Conservation (phyloP, 2,888 invertebrate genomes). For the Tachina grossa region DNA sequence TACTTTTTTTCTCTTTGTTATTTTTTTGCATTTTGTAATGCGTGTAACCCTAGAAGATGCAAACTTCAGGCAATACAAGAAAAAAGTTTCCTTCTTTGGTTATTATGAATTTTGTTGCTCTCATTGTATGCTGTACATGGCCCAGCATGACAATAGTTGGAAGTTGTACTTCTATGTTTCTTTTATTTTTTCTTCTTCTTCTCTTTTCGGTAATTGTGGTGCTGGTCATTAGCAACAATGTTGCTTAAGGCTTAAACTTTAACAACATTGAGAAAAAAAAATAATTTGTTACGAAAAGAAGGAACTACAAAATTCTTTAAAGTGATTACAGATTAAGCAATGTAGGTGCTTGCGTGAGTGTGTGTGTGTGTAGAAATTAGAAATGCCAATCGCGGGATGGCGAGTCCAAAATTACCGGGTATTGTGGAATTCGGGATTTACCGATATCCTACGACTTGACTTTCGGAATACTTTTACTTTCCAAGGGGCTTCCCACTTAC, state of each 20-base stretch:
- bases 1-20: constrained; percentile 12
- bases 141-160: constrained; percentile 50
- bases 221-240: constrained; percentile 71
- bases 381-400: not conserved
- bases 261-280: constrained; percentile 46
- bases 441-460: no score
- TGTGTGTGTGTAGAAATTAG: not conserved
- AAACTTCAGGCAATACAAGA: constrained; percentile 63
- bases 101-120: constrained; percentile 20
- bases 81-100: constrained; percentile 38
- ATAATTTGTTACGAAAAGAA: constrained; percentile 9
- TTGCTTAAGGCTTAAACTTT: constrained; percentile 66
- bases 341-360: not conserved
- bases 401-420: no score
- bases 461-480: no score
- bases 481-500: no score
- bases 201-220: constrained; percentile 63
- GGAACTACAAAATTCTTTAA: constrained; percentile 31
- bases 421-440: no score
- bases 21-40: constrained; percentile 50
- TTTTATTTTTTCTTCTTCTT: not conserved
- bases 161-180: constrained; percentile 35
- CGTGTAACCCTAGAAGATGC: constrained; percentile 64
- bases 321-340: constrained; percentile 49
- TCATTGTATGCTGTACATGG: constrained; percentile 37